Conservation (phyloP, 1,140 invertebrate genomes). For the Callitettix versicolor region DNA sequence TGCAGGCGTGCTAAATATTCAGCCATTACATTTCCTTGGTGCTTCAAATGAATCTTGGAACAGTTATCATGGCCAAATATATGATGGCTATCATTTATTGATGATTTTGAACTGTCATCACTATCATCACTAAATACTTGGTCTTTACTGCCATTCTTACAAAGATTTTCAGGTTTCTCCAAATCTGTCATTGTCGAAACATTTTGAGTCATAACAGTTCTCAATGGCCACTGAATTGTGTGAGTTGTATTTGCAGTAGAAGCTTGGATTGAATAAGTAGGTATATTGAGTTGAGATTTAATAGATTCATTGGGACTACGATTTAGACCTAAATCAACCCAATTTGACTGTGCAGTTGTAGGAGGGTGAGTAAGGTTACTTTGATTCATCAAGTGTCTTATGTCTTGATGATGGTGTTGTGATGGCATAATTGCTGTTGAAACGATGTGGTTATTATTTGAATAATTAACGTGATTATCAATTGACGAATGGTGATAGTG, state of each 20-base stretch:
- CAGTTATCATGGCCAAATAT: not conserved
- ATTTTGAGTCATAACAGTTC: not conserved
- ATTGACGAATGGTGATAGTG: conserved; percentile 1
- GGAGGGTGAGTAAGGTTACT: not conserved
- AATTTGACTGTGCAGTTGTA: not conserved
- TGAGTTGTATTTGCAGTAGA: not conserved
- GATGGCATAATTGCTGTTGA: not conserved
- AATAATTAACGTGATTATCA: conserved; percentile 1
- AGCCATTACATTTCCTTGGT: conserved; percentile 44
- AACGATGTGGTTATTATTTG: not conserved
- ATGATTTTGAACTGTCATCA: conserved; percentile 5
- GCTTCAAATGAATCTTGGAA: conserved; percentile 7
- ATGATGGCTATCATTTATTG: not conserved
- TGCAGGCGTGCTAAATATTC: conserved; percentile 67
- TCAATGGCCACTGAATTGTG: not conserved
- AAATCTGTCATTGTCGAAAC: conserved; percentile 9
- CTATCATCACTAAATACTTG: conserved; percentile 1
- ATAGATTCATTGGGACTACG: not conserved
- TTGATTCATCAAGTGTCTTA: not conserved
- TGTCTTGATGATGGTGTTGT: conserved; percentile 1
- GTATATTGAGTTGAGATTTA: not conserved
- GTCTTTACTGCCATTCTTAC: not conserved
- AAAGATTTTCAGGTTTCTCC: not conserved
- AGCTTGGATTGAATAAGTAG: not conserved
- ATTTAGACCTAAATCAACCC: not conserved